Evolutionary conservation across 2,888 invertebrate species (phyloP).

Genomic region (Coleophora deauratella): DNA sequence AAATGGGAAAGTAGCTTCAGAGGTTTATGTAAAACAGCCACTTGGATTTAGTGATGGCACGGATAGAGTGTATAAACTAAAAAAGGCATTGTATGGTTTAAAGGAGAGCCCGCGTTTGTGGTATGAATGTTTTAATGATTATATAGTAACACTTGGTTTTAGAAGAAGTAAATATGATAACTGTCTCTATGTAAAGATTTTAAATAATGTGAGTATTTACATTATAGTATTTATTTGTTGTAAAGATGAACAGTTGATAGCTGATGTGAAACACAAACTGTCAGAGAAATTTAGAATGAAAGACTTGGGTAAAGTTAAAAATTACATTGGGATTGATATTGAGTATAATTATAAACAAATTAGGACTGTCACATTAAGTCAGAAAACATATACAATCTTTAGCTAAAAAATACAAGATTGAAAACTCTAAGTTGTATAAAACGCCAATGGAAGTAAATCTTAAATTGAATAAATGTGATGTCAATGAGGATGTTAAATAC

Average conservation of each 20-base stretch:
- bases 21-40: conserved; percentile 27
- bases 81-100: conserved; percentile 24
- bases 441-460: conserved; percentile 13
- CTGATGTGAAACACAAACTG: conserved; percentile 19
- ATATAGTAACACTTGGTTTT: conserved; percentile 16
- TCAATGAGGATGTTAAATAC: conserved; percentile 13
- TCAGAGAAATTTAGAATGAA: conserved; percentile 23
- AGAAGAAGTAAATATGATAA: not conserved
- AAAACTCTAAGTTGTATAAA: conserved; percentile 20
- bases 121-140: conserved; percentile 19
- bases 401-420: conserved; percentile 18
- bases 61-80: conserved; percentile 27
- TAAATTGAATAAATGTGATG: conserved; percentile 14
- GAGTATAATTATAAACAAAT: conserved; percentile 20
- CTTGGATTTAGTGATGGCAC: conserved; percentile 22
- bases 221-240: no score
- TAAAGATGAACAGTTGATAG: not conserved
- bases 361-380: conserved; percentile 21
- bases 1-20: conserved; percentile 19
- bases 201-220: no score
- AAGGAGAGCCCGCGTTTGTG: conserved; percentile 21
- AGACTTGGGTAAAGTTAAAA: conserved; percentile 27
- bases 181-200: no score
- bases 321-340: conserved; percentile 32
- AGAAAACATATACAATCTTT: conserved; percentile 20